Evolutionary conservation across 2,888 invertebrate species (phyloP).

Genomic region (Andricus curvator): DNA sequence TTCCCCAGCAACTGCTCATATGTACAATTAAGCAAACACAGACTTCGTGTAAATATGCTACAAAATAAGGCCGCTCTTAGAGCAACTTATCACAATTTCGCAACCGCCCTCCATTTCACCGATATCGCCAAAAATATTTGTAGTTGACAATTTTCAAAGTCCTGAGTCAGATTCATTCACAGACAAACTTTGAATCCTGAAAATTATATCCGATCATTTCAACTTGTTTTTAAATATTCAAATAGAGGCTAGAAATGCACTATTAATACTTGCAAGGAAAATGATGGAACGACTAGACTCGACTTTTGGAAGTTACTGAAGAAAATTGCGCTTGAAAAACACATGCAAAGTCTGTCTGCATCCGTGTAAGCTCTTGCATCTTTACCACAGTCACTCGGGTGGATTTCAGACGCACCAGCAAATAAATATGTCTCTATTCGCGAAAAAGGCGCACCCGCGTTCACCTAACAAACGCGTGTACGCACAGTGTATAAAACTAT

Average conservation of each 20-base stretch:
- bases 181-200: constrained; percentile 29
- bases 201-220: neutral
- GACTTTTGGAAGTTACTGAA: neutral
- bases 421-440: constrained; percentile 67
- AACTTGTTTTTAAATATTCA: neutral
- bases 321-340: neutral
- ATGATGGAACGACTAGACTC: neutral
- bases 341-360: constrained; percentile 31
- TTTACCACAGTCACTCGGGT: constrained; percentile 31
- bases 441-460: constrained; percentile 26
- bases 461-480: constrained; percentile 32
- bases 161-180: constrained; percentile 1
- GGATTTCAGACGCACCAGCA: constrained; percentile 61
- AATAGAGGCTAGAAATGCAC: neutral
- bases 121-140: constrained; percentile 2
- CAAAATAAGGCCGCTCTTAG: constrained; percentile 31
- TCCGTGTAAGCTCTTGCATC: constrained; percentile 19
- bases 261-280: neutral
- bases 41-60: constrained; percentile 41
- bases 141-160: constrained; percentile 16
- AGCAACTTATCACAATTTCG: constrained; percentile 41
- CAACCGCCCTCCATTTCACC: neutral
- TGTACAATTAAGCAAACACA: constrained; percentile 64
- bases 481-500: constrained; percentile 51
- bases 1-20: constrained; percentile 59